phyloP scores from a whole-genome alignment of 2,797 vertebrate species.

The Gymnothorax reevesii region DNA sequence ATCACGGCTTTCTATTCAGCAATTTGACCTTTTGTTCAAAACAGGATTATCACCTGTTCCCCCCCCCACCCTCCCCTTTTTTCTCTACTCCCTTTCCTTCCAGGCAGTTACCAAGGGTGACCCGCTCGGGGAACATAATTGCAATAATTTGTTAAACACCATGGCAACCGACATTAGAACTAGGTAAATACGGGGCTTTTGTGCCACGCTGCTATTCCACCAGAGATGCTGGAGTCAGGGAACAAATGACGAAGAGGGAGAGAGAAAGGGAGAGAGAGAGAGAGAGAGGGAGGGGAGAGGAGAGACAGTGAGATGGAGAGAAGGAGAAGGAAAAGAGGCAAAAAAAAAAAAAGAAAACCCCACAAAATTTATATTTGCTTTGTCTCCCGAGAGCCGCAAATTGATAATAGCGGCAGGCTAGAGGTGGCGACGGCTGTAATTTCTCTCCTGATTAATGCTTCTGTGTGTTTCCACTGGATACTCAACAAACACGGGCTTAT shows the following conservation, averaged over 20 bases:
- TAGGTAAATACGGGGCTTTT: slow-evolving; percentile 89
- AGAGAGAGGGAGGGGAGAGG: slow-evolving; percentile 79
- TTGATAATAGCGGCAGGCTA: slow-evolving; percentile 89
- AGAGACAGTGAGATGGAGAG: slow-evolving; percentile 33
- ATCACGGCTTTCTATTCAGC: slow-evolving; percentile 99
- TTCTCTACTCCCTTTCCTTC: slow-evolving; percentile 55
- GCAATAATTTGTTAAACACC: slow-evolving; percentile 99
- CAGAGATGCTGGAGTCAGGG: slow-evolving; percentile 87
- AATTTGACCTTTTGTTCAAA: slow-evolving; percentile 99
- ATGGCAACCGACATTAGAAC: slow-evolving; percentile 99
- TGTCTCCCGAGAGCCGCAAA: slow-evolving; percentile 94
- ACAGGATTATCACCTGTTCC: slow-evolving; percentile 99
- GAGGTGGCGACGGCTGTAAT: slow-evolving; percentile 84
- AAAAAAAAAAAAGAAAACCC: slow-evolving; percentile 67
- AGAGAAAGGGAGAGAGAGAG: slow-evolving; percentile 25
- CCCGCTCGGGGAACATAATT: slow-evolving; percentile 99
- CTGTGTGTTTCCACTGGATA: slow-evolving; percentile 84
- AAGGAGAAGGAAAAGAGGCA: slow-evolving; percentile 56
- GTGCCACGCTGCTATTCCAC: slow-evolving; percentile 92
- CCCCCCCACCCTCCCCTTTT: slow-evolving; percentile 62
- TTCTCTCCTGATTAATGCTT: slow-evolving; percentile 96
- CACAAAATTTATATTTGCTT: slow-evolving; percentile 96
- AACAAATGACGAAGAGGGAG: slow-evolving; percentile 71
- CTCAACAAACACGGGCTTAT: slow-evolving; percentile 76
- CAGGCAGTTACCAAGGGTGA: slow-evolving; percentile 98